A percentile compares a stretch with the other conserved stretches of the same genome.
These are phyloP conservation scores for Callopanchax toddi DNA, from an alignment of 2,113 vertebrate genomes.

Conservation along the genomic window DNA sequence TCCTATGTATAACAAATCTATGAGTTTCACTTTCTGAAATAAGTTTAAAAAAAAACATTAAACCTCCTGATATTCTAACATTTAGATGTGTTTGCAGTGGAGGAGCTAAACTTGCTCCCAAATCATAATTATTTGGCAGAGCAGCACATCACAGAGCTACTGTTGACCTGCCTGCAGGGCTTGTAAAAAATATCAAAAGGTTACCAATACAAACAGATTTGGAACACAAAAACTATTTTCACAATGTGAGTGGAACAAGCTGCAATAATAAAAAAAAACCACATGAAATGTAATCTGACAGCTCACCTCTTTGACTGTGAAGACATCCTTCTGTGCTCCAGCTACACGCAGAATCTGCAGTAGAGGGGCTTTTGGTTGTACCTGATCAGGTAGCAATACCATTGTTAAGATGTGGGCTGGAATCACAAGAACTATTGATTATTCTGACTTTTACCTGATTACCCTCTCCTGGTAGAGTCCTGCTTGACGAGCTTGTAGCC, in stretches of 20 bases:
- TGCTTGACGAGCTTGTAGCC: slow-evolving; percentile 81
- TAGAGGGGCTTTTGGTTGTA: slow-evolving; percentile 87
- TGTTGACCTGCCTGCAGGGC: no score
- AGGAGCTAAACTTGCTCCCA: no score
- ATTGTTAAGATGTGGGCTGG: not conserved
- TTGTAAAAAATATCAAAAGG: no score
- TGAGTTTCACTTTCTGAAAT: no score
- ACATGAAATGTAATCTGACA: not conserved
- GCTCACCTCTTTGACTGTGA: slow-evolving; percentile 93
- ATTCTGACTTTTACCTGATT: slow-evolving; percentile 81
- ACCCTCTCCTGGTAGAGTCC: slow-evolving; percentile 80
- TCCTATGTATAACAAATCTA: no score
- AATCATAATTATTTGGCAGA: no score
- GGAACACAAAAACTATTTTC: no score
- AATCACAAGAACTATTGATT: not conserved
- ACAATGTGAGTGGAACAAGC: not conserved
- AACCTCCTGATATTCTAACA: no score
- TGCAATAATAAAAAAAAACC: not conserved
- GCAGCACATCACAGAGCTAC: no score
- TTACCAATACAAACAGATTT: no score
- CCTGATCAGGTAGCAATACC: slow-evolving; percentile 64
- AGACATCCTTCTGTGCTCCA: slow-evolving; percentile 90
- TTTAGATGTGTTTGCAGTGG: no score
- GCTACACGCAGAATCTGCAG: slow-evolving; percentile 91
- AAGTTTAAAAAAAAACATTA: no score